Conservation (phyloP, 1,140 invertebrate species). For the Ephestia elutella region DNA sequence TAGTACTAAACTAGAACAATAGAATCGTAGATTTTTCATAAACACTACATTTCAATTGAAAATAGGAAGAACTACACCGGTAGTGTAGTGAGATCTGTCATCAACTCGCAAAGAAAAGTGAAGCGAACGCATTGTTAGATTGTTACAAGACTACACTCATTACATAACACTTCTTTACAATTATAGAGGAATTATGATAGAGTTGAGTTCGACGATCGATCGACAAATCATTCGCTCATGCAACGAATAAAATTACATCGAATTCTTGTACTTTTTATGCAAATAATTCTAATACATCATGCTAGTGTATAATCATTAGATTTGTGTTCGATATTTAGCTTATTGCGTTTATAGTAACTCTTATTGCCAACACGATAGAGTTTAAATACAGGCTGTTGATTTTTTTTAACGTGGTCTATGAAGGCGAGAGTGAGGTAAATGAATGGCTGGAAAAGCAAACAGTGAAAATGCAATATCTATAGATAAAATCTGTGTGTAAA, state of each 20-base stretch:
- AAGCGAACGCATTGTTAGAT: background rate
- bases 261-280: background rate
- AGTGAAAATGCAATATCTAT: no score
- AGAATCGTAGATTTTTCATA: no score
- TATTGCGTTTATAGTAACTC: no score
- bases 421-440: no score
- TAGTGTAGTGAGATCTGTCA: background rate
- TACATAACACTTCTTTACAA: background rate
- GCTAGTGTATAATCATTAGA: no score
- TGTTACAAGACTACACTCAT: background rate
- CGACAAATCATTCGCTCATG: background rate
- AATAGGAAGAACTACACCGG: background rate
- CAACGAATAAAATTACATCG: background rate
- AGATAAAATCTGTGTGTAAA: no score
- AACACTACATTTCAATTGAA: background rate
- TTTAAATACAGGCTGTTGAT: no score
- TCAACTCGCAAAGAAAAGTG: background rate
- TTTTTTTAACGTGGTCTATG: no score
- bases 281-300: background rate
- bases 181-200: background rate
- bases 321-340: no score
- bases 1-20: no score
- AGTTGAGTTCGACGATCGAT: background rate
- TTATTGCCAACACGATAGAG: no score
- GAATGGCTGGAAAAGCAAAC: no score